A percentile compares a stretch with the other conserved stretches of the same genome.
These are phyloP conservation scores for Pandion haliaetus DNA, from an alignment of 2,113 vertebrate genomes.

Conservation along the genomic window DNA sequence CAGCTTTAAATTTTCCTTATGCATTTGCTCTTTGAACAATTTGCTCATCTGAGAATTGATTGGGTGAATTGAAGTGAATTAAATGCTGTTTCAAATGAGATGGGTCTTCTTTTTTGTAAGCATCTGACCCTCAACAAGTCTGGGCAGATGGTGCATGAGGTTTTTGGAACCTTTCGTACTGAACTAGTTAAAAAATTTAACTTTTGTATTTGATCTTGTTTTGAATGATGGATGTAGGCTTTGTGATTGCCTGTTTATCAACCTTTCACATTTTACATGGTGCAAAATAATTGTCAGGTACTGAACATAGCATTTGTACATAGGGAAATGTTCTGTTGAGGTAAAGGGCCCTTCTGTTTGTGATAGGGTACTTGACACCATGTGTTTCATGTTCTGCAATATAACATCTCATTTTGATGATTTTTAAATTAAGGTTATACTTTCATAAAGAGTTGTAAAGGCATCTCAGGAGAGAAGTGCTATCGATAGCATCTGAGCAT, in stretches of 20 bases:
- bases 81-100: neutral
- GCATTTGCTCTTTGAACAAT: neutral
- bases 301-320: neutral
- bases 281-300: neutral
- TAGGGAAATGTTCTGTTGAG: neutral
- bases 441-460: neutral
- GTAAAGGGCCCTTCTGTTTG: neutral
- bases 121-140: neutral
- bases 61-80: neutral
- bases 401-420: neutral
- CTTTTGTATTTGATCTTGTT: neutral
- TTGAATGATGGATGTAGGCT: neutral
- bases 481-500: neutral
- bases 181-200: neutral
- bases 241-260: neutral
- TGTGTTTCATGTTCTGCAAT: neutral
- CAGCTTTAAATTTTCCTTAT: neutral
- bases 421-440: neutral
- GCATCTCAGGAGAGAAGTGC: neutral
- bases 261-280: neutral
- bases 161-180: neutral
- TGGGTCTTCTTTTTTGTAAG: neutral
- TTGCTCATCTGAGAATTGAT: neutral
- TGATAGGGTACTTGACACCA: neutral
- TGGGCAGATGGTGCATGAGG: neutral